These are phyloP conservation scores for Sparidentex hasta DNA, from an alignment of 2,797 vertebrate species.

Conservation along the genomic window DNA sequence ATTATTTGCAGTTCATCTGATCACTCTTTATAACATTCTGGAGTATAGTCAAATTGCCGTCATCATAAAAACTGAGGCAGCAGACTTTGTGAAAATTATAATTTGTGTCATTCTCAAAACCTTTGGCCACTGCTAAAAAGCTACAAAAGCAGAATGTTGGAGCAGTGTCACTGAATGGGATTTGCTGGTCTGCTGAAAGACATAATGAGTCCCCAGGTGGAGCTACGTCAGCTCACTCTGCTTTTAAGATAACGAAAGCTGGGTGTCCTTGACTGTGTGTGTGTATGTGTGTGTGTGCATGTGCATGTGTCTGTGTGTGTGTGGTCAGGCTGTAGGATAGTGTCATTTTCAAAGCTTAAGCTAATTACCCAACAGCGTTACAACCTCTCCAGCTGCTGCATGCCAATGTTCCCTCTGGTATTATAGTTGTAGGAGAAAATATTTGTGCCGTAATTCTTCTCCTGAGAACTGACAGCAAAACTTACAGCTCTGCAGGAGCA, in stretches of 20 bases:
- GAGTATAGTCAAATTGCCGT: too few species aligned
- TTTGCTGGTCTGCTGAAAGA: background rate
- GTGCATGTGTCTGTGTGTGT: slow-evolving; percentile 13
- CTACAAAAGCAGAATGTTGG: background rate
- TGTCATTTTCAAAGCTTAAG: slow-evolving; percentile 15
- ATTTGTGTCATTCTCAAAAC: too few species aligned
- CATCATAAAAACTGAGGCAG: too few species aligned
- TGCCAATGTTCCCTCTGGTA: slow-evolving; percentile 7
- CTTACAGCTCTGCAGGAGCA: slow-evolving; percentile 27
- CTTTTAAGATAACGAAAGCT: background rate
- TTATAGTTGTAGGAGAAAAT: slow-evolving; percentile 33
- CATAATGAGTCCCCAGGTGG: background rate
- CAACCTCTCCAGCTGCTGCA: slow-evolving; percentile 36
- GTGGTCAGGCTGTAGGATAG: slow-evolving; percentile 1
- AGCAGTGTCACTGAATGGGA: background rate
- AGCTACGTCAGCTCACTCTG: background rate
- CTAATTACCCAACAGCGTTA: slow-evolving; percentile 26
- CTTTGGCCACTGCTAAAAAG: too few species aligned
- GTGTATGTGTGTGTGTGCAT: background rate
- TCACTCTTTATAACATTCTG: too few species aligned
- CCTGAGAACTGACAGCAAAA: background rate
- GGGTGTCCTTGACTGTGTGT: background rate
- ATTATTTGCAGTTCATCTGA: too few species aligned
- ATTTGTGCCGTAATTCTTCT: slow-evolving; percentile 25
- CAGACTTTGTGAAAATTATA: too few species aligned